These are phyloP conservation scores for Periophthalmus magnuspinnatus DNA, from an alignment of 2,797 vertebrate genomes.

Conservation along the genomic window DNA sequence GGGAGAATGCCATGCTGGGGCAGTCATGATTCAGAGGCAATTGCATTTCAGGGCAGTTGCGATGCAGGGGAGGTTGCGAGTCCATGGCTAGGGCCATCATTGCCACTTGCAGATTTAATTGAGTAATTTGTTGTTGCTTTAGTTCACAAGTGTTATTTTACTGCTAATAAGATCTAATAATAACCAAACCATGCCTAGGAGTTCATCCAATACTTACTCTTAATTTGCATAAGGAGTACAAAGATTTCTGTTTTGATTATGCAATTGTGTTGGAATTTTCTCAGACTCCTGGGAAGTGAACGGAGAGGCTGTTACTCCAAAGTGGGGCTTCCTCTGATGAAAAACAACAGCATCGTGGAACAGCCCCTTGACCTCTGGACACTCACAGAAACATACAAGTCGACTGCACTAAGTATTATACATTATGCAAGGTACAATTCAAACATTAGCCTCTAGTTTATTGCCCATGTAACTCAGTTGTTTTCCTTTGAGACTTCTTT, in stretches of 20 bases:
- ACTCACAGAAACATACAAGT: slow-evolving; percentile 78
- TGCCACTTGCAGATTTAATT: too few species aligned
- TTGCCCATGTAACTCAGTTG: background rate
- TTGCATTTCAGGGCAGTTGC: too few species aligned
- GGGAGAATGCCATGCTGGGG: too few species aligned
- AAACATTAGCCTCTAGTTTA: background rate
- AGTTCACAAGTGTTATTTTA: background rate
- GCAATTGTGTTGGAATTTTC: slow-evolving; percentile 8
- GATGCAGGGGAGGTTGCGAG: too few species aligned
- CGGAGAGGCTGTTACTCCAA: slow-evolving; percentile 75
- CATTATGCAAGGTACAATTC: slow-evolving; percentile 78
- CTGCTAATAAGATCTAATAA: background rate
- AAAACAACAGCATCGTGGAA: slow-evolving; percentile 84
- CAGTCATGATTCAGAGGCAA: too few species aligned
- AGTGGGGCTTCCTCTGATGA: slow-evolving; percentile 87
- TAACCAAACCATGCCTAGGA: background rate
- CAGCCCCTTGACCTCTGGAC: slow-evolving; percentile 87
- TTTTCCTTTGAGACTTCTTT: background rate
- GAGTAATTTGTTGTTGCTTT: background rate
- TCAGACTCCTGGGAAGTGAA: slow-evolving; percentile 44
- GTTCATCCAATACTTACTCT: background rate
- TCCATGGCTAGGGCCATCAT: too few species aligned
- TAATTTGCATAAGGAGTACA: background rate
- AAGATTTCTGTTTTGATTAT: background rate
- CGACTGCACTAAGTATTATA: slow-evolving; percentile 80